Base-by-base conservation (phyloP, 2,113 vertebrate genomes). In the Grantiella picta region DNA sequence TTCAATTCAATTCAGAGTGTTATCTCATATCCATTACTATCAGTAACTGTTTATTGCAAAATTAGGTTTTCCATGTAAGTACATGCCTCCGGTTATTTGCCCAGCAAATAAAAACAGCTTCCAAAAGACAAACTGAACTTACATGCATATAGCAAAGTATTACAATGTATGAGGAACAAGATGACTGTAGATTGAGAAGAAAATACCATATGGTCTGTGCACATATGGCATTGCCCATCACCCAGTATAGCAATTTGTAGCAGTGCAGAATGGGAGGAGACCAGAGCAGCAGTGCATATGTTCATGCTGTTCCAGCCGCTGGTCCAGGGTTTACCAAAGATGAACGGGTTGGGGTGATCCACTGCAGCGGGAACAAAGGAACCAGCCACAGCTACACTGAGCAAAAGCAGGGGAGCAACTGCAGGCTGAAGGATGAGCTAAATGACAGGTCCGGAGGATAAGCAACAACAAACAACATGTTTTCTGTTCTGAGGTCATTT, bases 391-490 rank as follows among this genome's bases (percentile, higher is more conserved):
- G 52, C 3, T 11, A 40, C 0, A 0, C 11, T 3, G 24, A 49
- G 49, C 18, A 35, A 77, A 73, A 72, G 78, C 45, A 40, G 2
- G 3, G 23, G 11, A 66, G 22, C 0, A 0, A 49, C 36, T 50
- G 31, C 47, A 18, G 24, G 47, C 38, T 66, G n/a, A 29, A 82
- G 24, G 27, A 63, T 33, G 15, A 33, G 36, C 53, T 56, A 80
- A 65, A 72, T 2, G 4, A 65, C 17, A 85, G 85, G 38, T 12
- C 71, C 71, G 63, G n/a, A 72, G 23, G 18, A 64, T 2, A 56
- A 49, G 68, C 14, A 79, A 45, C 44, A 59, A 72, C 0, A 0
- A 79, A 40, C 0, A 0, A 65, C 4, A 17, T 3, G 25, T 56
- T 81, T 94, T 84, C 47, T 73, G 23, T 33, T 91, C 44, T 9